phyloP scores from a whole-genome alignment of 2,888 invertebrate species.

The Autographa gamma region DNA sequence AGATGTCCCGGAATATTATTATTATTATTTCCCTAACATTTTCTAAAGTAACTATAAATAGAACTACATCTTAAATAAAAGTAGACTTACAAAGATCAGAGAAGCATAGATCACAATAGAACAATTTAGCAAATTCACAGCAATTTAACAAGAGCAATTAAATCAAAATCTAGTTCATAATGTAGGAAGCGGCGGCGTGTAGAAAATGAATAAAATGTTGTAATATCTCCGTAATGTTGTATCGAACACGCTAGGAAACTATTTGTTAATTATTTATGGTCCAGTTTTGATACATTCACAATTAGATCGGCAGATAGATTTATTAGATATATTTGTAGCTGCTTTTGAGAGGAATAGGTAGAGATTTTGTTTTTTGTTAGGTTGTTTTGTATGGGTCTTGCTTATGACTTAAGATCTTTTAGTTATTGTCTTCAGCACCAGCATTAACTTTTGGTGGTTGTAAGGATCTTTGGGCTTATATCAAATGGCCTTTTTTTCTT shows the following conservation, averaged over 20 bases:
- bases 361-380: not conserved
- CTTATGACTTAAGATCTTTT: no score
- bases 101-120: not conserved
- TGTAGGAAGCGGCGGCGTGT: conserved; percentile 37
- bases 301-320: not conserved
- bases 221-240: conserved; percentile 20
- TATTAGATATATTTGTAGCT: no score
- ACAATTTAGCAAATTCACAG: conserved; percentile 4
- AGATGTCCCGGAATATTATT: no score
- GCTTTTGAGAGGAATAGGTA: not conserved
- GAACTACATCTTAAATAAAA: no score
- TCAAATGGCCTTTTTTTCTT: no score
- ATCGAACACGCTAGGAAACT: conserved; percentile 35
- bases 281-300: not conserved
- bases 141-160: conserved; percentile 36
- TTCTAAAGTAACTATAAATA: no score
- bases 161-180: conserved; percentile 34
- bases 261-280: conserved; percentile 17
- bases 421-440: no score
- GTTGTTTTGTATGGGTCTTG: no score
- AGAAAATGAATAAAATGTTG: conserved; percentile 40
- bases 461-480: no score
- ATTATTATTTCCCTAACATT: no score
- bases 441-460: no score
- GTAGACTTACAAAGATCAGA: not conserved